phyloP scores from a whole-genome alignment of 1,140 invertebrate genomes.

The Telenomus remus region DNA sequence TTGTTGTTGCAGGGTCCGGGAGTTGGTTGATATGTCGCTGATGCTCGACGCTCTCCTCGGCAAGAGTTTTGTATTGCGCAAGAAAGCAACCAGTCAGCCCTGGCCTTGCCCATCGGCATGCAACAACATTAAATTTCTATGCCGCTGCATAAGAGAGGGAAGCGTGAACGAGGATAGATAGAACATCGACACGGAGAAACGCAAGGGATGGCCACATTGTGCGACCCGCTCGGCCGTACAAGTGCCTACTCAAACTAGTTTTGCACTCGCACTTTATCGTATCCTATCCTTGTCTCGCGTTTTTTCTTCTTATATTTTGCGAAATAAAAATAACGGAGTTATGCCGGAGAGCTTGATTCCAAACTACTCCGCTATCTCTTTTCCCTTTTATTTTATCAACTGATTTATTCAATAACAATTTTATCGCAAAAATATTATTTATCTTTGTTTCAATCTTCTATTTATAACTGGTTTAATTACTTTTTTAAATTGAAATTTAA shows the following conservation, averaged over 20 bases:
- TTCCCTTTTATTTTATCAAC: conserved; percentile 15
- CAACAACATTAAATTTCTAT: conserved; percentile 59
- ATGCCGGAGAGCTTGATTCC: conserved; percentile 6
- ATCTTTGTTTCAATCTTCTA: neutral
- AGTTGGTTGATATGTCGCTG: too few relatives aligned
- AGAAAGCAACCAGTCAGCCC: conserved; percentile 69
- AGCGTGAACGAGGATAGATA: conserved; percentile 37
- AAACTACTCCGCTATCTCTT: conserved; percentile 25
- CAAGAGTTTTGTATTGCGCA: conserved; percentile 59
- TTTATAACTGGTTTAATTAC: neutral
- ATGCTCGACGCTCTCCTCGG: too few relatives aligned
- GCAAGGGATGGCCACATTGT: conserved; percentile 51
- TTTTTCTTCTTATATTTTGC: conserved; percentile 25
- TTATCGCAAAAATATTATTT: neutral
- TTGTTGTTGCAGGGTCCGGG: too few relatives aligned
- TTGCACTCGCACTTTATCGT: conserved; percentile 45
- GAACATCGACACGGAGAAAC: conserved; percentile 48
- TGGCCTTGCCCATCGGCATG: conserved; percentile 67
- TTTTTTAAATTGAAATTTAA: too few relatives aligned
- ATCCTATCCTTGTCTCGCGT: conserved; percentile 25
- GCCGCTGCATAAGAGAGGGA: conserved; percentile 51
- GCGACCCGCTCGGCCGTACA: conserved; percentile 36
- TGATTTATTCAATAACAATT: neutral
- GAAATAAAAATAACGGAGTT: conserved; percentile 48
- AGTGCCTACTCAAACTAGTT: conserved; percentile 53